phyloP scores from a whole-genome alignment of 2,113 vertebrate genomes.

The Otus sunia region DNA sequence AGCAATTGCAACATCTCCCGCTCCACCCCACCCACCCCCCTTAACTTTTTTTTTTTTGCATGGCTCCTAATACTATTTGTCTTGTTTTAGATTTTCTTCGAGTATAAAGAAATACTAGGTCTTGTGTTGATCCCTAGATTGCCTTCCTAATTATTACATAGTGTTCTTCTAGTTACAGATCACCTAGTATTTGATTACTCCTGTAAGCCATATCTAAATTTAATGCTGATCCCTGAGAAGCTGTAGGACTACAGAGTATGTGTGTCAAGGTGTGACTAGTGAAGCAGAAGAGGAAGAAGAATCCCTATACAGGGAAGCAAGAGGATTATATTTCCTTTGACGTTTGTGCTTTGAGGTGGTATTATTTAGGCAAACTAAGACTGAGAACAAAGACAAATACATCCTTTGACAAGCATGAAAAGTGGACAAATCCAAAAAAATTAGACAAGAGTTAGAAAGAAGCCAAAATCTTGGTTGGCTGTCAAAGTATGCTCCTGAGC shows the following conservation, averaged over 20 bases:
- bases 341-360: neutral
- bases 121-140: neutral
- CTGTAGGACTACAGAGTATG: neutral
- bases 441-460: neutral
- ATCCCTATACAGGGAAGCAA: neutral
- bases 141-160: neutral
- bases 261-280: neutral
- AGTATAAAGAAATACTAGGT: neutral
- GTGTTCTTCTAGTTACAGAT: neutral
- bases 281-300: neutral
- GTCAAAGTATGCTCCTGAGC: neutral
- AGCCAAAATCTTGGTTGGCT: neutral
- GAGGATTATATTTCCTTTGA: neutral
- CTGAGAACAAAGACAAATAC: neutral
- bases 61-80: neutral
- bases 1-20: rapidly evolving
- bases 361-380: neutral
- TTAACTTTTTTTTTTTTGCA: neutral
- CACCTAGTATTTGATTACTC: neutral
- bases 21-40: rapidly evolving
- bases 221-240: neutral
- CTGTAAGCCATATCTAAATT: neutral
- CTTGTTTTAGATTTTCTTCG: neutral
- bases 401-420: neutral
- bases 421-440: neutral